A percentile compares a stretch with the other conserved stretches of the same genome.
phyloP scores from a whole-genome alignment of 2,113 vertebrate genomes.

The Bucco capensis region DNA sequence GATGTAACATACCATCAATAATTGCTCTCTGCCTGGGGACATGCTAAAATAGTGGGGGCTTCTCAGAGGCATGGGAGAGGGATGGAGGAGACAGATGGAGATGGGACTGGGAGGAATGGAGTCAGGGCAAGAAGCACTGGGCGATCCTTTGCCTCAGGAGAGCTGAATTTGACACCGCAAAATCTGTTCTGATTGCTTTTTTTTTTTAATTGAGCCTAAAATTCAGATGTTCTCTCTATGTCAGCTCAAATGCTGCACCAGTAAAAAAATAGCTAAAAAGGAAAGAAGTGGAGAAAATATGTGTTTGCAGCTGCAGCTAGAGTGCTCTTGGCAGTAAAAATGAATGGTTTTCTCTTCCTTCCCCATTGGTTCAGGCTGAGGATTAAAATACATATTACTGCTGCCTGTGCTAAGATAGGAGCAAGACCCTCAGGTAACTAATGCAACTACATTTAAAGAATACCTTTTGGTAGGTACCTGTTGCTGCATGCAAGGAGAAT shows the following conservation, averaged over 20 bases:
- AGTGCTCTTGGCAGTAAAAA: not conserved
- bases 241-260: not conserved
- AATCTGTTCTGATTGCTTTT: not conserved
- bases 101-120: not conserved
- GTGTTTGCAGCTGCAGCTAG: not conserved
- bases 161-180: not conserved
- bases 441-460: not conserved
- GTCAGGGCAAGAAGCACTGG: not conserved
- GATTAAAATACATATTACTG: not conserved
- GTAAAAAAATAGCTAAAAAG: not conserved
- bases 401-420: not conserved
- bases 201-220: not conserved
- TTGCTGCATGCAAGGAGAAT: not conserved
- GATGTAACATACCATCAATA: not conserved
- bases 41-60: not conserved
- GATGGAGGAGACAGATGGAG: not conserved
- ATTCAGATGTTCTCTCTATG: not conserved
- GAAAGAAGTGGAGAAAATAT: not conserved
- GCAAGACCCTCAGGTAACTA: not conserved
- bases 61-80: not conserved
- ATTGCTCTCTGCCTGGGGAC: not conserved
- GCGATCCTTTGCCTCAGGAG: not conserved
- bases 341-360: not conserved
- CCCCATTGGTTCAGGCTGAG: not conserved
- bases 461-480: not conserved